Evolutionary conservation across 2,113 vertebrate genomes (phyloP), one percentile per base, ranked within the genome.

Genomic region (Pithys albifrons): DNA sequence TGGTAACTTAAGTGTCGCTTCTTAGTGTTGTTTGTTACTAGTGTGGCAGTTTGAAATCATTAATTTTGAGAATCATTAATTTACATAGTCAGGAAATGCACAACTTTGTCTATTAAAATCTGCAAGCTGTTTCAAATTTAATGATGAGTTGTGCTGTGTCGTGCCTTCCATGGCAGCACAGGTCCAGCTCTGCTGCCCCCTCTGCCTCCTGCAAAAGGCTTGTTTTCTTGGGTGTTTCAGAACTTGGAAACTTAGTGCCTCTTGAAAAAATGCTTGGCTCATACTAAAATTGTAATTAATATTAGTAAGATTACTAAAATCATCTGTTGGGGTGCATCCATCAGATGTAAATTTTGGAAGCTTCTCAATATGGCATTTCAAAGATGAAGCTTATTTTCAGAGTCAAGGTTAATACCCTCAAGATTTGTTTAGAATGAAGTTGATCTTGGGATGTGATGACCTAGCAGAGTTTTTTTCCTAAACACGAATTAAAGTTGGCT

Each of bases 341-440:
- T 69, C 45, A 76, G 45, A 69, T 69, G 16, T n/a, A 78, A 72
- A 48, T 88, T 75, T 45, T 9, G 1, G 25, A n/a, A 66, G 14
- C 19, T 73, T 89, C 28, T 81, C 41, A 14, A 25, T 69, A 19
- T 54, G 43, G 2, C 45, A 27, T 72, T 71, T 82, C 28, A 58
- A 73, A 91, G 52, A 37, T 41, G 23, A 66, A 18, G 23, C 59
- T 89, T 93, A 64, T 87, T 91, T 93, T 57, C 45, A 45, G 45
- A 65, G n/a, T 61, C 0, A 0, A 31, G 52, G 45, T 84, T 87
- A 91, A 57, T 71, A 62, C 15, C 49, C 49, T 39, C 15, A 55
- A 70, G 23, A 45, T 72, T 61, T 82, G 17, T 81, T 91, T 78
- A 75, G 31, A 41, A 61, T 76, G 46, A 81, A 75, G 10, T 28